Base-by-base conservation (phyloP, 2,113 vertebrate species). In the Coregonus clupeaformis region DNA sequence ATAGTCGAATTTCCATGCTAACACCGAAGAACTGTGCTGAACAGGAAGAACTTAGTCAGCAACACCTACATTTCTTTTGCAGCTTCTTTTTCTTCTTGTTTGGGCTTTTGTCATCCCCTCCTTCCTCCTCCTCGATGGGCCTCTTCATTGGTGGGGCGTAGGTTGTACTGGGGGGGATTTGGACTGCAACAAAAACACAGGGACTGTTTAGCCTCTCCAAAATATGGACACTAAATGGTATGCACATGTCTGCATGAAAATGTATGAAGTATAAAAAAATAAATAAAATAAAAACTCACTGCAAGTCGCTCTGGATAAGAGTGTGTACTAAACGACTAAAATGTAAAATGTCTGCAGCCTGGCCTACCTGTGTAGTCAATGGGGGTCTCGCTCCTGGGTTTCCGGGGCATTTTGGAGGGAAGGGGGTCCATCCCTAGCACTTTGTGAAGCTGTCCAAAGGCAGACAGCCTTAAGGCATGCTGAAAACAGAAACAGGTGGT, bases 11-110 rank as follows among this genome's bases (percentile, higher is more conserved):
- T 45, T 45, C 1, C 4, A 45, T 5, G 42, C 42, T 16, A 60
- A 24, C 57, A 60, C 57, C 24, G 18, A 22, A 24, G 57, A 7
- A 22, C n/a, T n/a, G 7, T 3, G 18, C 5, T 3, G n/a, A 22
- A 60, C n/a, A 52, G 49, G 36, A 42, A 11, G 9, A 42, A 42
- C 6, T 60, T 3, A 6, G 27, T 27, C 20, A 12, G 6, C 11
- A 57, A 0, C 4, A 81, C 83, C 86, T 91, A 97, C 97, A 96
- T 96, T 98, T 99, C 90, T 98, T 99, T 87, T 98, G 96, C 84
- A 98, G 93, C 86, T 99, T 99, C 92, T 98, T 99, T 86, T 98
- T 99, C 90, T 99, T 99, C 79, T 98, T 99, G 90, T 97, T 98
- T 52, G 97, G 97, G 29, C 95, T 97, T 85, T 99, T 99, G 82